phyloP scores from a whole-genome alignment of 2,888 invertebrate species.

The Heliconius cydno region DNA sequence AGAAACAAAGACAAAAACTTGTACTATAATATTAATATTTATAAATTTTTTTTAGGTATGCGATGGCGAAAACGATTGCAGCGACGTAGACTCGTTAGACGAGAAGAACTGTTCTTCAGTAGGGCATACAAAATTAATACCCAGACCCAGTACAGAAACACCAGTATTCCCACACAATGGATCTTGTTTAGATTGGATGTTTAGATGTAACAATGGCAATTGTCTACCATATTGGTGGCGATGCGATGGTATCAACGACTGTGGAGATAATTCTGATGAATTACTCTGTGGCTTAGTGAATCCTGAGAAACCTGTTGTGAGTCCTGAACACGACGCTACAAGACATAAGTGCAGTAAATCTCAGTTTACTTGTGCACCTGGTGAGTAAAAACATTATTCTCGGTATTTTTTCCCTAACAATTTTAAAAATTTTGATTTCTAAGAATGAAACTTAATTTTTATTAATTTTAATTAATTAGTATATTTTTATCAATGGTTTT shows the following conservation, averaged over 20 bases:
- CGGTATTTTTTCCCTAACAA: no score
- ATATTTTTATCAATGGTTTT: no score
- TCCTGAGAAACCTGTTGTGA: slow-evolving; percentile 56
- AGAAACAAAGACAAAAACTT: background rate
- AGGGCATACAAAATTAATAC: slow-evolving; percentile 62
- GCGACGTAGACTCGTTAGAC: slow-evolving; percentile 86
- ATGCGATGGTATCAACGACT: slow-evolving; percentile 90
- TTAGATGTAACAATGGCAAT: slow-evolving; percentile 86
- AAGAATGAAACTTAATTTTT: no score
- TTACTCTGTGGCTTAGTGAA: slow-evolving; percentile 78
- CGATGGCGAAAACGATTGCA: slow-evolving; percentile 88
- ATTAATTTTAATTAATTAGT: no score
- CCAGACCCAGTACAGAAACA: slow-evolving; percentile 53
- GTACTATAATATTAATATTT: background rate
- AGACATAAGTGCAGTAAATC: slow-evolving; percentile 67
- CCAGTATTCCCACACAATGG: slow-evolving; percentile 60
- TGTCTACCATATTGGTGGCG: slow-evolving; percentile 92
- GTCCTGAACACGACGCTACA: slow-evolving; percentile 56
- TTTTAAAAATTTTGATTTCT: no score
- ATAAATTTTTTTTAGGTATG: slow-evolving; percentile 75
- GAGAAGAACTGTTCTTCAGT: slow-evolving; percentile 86
- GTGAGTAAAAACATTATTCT: slow-evolving; percentile 53
- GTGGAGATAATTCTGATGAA: slow-evolving; percentile 90
- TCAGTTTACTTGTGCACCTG: slow-evolving; percentile 76
- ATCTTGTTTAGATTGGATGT: slow-evolving; percentile 90